Conservation (phyloP, 2,113 vertebrate species). For the Shinisaurus crocodilurus region DNA sequence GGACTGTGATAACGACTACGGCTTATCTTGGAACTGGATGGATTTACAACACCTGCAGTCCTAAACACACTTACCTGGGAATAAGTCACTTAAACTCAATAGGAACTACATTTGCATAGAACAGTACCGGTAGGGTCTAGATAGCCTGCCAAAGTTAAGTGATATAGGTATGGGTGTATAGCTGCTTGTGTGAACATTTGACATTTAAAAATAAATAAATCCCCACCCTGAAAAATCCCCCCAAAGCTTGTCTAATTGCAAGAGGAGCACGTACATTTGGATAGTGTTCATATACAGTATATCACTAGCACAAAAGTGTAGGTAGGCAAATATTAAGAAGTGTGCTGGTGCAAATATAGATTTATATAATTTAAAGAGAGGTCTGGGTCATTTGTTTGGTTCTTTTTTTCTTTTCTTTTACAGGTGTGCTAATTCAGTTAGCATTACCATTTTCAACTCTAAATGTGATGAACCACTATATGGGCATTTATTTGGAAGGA, state of each 20-base stretch:
- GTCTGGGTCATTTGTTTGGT: neutral
- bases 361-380: neutral
- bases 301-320: neutral
- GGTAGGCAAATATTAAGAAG: neutral
- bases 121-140: neutral
- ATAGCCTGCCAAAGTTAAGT: neutral
- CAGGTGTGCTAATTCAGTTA: neutral
- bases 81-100: too few species aligned
- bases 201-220: neutral
- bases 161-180: neutral
- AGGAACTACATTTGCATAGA: neutral
- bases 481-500: conserved; percentile 3
- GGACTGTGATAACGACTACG: too few species aligned
- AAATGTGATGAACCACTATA: conserved; percentile 5
- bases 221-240: neutral
- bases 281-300: neutral
- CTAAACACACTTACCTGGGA: too few species aligned
- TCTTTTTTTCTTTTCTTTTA: neutral
- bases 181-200: neutral
- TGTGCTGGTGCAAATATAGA: neutral
- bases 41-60: too few species aligned
- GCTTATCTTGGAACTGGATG: too few species aligned
- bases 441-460: neutral
- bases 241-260: neutral
- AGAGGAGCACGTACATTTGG: neutral